phyloP scores from a whole-genome alignment of 2,797 vertebrate species.

The Pachyuromys duprasi region DNA sequence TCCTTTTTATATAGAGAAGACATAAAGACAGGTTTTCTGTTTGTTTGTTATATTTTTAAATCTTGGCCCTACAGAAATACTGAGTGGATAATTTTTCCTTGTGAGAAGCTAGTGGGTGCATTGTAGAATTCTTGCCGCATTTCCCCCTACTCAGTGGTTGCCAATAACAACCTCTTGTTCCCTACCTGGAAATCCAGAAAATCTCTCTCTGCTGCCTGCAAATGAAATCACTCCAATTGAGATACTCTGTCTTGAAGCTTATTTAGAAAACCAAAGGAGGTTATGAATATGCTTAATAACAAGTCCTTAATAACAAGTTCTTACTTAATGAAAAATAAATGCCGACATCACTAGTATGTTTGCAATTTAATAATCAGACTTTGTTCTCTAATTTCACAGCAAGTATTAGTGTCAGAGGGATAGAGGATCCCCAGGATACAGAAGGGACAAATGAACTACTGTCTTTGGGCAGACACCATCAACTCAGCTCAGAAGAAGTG shows the following conservation, averaged over 20 bases:
- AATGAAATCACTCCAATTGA: not conserved
- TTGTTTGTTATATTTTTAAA: not conserved
- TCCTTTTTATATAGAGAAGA: not conserved
- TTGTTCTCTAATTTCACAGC: not conserved
- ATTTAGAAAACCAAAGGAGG: constrained; percentile 15
- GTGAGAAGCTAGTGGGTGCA: accelerated
- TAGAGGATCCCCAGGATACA: not conserved
- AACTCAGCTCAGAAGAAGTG: not conserved
- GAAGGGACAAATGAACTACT: not conserved
- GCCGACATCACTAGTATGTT: not conserved
- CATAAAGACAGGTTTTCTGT: not conserved
- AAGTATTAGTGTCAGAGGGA: not conserved
- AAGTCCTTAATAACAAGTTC: not conserved
- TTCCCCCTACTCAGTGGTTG: not conserved
- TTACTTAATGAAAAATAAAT: not conserved
- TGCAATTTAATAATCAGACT: not conserved
- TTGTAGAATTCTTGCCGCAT: not conserved
- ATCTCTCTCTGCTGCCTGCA: not conserved
- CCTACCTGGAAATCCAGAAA: not conserved
- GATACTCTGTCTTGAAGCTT: not conserved
- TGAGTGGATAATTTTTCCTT: not conserved
- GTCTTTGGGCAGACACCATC: not conserved
- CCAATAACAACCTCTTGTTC: not conserved
- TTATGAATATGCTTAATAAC: not conserved
- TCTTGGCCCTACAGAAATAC: not conserved